Evolutionary conservation across 1,140 invertebrate genomes (phyloP).

Genomic region (Ips typographus): DNA sequence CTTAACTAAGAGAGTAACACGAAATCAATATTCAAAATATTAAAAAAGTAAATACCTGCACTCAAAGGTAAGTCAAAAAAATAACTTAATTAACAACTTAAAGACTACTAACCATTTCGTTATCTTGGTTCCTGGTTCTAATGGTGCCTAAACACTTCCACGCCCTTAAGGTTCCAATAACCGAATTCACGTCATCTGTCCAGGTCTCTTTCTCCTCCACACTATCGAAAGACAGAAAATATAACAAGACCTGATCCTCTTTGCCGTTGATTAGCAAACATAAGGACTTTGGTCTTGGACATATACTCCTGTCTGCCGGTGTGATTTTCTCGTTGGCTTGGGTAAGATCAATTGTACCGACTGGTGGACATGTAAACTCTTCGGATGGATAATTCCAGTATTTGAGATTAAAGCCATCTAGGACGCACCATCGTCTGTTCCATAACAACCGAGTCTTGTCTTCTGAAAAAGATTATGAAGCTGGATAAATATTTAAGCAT

Average conservation of each 20-base stretch:
- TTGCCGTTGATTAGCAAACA: constrained; percentile 42
- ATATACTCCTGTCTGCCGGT: constrained; percentile 45
- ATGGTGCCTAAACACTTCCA: constrained; percentile 12
- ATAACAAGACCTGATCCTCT: constrained; percentile 33
- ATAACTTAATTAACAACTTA: neutral
- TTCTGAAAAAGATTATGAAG: constrained; percentile 17
- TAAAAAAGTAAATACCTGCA: neutral
- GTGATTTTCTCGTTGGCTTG: constrained; percentile 44
- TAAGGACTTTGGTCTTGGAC: constrained; percentile 51
- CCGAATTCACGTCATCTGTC: constrained; percentile 51
- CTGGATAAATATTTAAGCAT: neutral
- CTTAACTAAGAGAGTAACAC: too few species aligned
- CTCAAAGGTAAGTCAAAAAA: neutral
- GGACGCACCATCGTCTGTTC: constrained; percentile 53
- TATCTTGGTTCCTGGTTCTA: neutral
- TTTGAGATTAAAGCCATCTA: constrained; percentile 46
- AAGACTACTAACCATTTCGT: constrained; percentile 2
- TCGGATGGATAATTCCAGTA: constrained; percentile 55
- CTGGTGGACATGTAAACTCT: constrained; percentile 42
- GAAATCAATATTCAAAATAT: too few species aligned
- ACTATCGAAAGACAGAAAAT: constrained; percentile 50
- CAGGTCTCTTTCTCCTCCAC: constrained; percentile 50
- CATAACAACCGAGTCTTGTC: constrained; percentile 44
- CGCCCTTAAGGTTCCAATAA: constrained; percentile 37
- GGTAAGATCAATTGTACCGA: constrained; percentile 49